Evolutionary conservation across 2,888 invertebrate genomes (phyloP).

Genomic region (Sinotaia quadrata): DNA sequence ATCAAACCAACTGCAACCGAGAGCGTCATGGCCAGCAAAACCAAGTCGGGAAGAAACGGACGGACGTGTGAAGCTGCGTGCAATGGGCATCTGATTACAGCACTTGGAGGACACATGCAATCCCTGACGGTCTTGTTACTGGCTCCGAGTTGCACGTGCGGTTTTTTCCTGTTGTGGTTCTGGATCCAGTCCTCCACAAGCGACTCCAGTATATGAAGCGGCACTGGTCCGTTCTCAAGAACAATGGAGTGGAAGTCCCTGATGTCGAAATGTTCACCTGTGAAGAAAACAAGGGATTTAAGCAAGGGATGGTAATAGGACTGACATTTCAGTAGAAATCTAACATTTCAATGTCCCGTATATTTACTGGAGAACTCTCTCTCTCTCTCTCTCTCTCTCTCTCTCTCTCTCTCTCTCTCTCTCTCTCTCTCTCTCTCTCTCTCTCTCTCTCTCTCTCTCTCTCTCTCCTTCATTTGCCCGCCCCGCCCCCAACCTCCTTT

Average conservation of each 20-base stretch:
- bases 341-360: no score
- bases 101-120: conserved; percentile 20
- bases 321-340: no score
- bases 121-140: background rate
- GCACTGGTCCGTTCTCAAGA: conserved; percentile 60
- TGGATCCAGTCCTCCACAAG: conserved; percentile 49
- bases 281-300: background rate
- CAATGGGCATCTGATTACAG: conserved; percentile 17
- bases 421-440: no score
- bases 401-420: background rate
- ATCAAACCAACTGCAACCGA: no score
- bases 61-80: no score
- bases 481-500: no score
- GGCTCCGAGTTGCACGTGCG: background rate
- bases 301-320: no score
- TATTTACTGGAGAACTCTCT: no score
- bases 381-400: background rate
- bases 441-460: no score
- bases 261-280: conserved; percentile 62
- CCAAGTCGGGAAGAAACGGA: no score
- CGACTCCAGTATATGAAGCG: conserved; percentile 62
- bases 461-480: no score
- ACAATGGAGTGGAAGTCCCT: conserved; percentile 69
- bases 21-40: no score
- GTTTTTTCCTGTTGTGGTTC: conserved; percentile 24